Percentiles rank a stretch among this genome's conserved stretches.
These are phyloP conservation scores for Cepphus grylle DNA, from an alignment of 2,113 vertebrate species.

Conservation along the genomic window DNA sequence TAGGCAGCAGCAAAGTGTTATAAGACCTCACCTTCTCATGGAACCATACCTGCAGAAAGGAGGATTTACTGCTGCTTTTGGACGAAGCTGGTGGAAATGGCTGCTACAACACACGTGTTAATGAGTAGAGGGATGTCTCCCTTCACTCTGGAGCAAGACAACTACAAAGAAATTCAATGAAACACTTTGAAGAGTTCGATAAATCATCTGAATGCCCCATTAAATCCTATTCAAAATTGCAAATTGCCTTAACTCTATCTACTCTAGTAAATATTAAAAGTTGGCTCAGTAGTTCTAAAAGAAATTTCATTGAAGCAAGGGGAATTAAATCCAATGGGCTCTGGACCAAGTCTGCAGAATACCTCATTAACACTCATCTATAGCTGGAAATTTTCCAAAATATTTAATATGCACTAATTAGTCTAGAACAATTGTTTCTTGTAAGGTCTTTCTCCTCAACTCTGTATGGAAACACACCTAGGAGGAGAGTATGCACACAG, in stretches of 20 bases:
- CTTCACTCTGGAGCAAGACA: neutral
- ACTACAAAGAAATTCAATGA: neutral
- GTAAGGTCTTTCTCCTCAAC: neutral
- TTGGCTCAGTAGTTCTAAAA: neutral
- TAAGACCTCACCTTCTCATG: neutral
- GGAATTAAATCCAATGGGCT: neutral
- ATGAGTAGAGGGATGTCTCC: neutral
- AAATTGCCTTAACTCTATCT: neutral
- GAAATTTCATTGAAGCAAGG: neutral
- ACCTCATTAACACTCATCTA: neutral
- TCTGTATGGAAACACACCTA: neutral
- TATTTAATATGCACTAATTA: neutral
- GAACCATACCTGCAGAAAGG: neutral
- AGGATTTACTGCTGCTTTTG: neutral
- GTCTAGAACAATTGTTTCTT: neutral
- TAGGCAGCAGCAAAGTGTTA: neutral
- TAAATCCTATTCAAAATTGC: neutral
- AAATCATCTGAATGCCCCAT: conserved; percentile 3
- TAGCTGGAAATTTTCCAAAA: neutral
- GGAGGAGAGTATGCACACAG: neutral
- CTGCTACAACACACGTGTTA: neutral
- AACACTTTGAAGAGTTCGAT: neutral
- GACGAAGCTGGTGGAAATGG: neutral
- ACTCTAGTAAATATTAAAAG: neutral
- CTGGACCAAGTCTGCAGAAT: neutral